Evolutionary conservation across 2,113 vertebrate genomes (phyloP).

Genomic region (Microcebus griseorufus): DNA sequence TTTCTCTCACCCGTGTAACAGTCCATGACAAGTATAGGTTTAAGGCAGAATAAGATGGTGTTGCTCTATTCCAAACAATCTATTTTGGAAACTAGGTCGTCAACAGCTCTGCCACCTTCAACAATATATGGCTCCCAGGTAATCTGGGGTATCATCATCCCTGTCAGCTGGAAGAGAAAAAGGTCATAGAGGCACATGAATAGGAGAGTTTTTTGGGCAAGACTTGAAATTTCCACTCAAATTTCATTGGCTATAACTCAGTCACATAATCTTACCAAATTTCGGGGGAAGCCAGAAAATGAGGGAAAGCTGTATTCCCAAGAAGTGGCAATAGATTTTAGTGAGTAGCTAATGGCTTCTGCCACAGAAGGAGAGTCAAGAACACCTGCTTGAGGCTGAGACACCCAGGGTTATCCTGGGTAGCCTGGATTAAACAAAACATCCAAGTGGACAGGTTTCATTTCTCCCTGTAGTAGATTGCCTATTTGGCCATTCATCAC

Average conservation of each 20-base stretch:
- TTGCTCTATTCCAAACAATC: neutral
- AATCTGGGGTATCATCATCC: neutral
- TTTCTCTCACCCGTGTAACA: neutral
- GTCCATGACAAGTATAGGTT: neutral
- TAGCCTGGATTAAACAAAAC: conserved; percentile 9
- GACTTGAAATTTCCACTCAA: neutral
- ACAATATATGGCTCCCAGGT: neutral
- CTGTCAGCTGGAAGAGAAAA: neutral
- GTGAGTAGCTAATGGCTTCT: neutral
- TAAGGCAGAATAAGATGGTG: neutral
- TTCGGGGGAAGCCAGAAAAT: neutral
- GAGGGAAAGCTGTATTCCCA: neutral
- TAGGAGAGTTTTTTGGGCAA: neutral
- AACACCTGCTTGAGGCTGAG: neutral
- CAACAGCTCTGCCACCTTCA: neutral
- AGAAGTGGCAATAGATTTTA: neutral
- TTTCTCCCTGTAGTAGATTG: neutral
- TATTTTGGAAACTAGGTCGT: neutral
- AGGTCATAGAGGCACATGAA: neutral
- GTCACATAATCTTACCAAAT: neutral
- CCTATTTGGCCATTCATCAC: neutral
- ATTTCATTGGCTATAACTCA: neutral
- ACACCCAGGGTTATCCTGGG: neutral
- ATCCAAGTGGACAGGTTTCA: neutral
- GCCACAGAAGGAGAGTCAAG: neutral